Conservation (phyloP, 2,888 invertebrate species). For the Hyposoter didymator region DNA sequence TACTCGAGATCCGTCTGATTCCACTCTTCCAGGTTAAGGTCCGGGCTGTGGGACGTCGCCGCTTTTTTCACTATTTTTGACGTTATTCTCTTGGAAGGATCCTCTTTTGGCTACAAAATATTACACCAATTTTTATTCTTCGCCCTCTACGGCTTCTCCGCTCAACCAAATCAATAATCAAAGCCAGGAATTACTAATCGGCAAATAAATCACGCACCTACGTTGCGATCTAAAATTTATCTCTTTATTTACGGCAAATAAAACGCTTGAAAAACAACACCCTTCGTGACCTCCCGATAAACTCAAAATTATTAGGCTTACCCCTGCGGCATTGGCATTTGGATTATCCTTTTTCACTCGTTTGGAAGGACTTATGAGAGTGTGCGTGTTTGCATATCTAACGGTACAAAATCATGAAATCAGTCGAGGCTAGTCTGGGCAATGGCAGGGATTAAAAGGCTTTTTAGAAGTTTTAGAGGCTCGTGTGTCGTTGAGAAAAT, state of each 20-base stretch:
- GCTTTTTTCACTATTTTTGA: slow-evolving; percentile 87
- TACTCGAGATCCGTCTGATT: slow-evolving; percentile 92
- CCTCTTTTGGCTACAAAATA: slow-evolving; percentile 85
- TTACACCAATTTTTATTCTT: slow-evolving; percentile 20
- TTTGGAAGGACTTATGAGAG: slow-evolving; percentile 91
- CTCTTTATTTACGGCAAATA: slow-evolving; percentile 5
- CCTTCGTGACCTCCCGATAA: slow-evolving; percentile 16
- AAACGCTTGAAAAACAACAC: neutral
- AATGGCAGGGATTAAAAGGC: neutral
- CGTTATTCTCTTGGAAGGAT: slow-evolving; percentile 88
- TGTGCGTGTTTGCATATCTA: slow-evolving; percentile 89
- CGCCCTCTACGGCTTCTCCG: neutral
- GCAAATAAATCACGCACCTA: slow-evolving; percentile 38
- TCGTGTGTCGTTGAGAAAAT: neutral
- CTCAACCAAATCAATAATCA: neutral
- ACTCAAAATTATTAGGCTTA: slow-evolving; percentile 71
- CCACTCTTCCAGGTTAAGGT: slow-evolving; percentile 90
- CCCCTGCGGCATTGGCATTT: slow-evolving; percentile 80
- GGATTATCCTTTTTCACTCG: slow-evolving; percentile 89
- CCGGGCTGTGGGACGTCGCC: slow-evolving; percentile 85
- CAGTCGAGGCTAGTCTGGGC: slow-evolving; percentile 40
- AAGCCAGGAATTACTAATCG: slow-evolving; percentile 21
- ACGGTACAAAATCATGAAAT: slow-evolving; percentile 71
- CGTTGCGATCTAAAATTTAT: slow-evolving; percentile 6
- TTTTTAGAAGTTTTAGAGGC: neutral